phyloP scores from a whole-genome alignment of 2,113 vertebrate species.

The Paradoxurus hermaphroditus region DNA sequence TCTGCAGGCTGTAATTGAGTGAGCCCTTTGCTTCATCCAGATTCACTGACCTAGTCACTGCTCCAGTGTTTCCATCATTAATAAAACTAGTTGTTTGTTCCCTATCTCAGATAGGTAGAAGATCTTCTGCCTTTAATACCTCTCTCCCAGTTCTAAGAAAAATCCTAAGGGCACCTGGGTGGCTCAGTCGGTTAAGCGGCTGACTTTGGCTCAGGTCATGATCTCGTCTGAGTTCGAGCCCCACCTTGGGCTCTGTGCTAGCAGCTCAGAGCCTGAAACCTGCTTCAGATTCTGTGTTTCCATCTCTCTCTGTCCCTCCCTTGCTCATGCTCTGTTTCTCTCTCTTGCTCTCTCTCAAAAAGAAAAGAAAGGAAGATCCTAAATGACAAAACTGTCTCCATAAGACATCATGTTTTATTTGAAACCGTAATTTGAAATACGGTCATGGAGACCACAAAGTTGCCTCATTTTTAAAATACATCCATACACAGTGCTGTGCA shows the following conservation, averaged over 20 bases:
- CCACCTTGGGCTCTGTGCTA: too few species aligned
- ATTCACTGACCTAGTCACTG: constrained; percentile 59
- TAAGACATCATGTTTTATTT: constrained; percentile 30
- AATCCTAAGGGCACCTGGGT: too few species aligned
- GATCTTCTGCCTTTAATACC: constrained; percentile 22
- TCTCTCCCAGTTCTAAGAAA: constrained; percentile 26
- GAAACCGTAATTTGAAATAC: constrained; percentile 49
- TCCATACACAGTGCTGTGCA: neutral
- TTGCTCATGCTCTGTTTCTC: too few species aligned
- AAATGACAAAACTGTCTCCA: neutral
- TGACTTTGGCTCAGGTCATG: too few species aligned
- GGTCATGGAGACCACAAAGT: neutral
- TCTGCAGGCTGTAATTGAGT: constrained; percentile 44
- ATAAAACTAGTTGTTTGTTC: constrained; percentile 46
- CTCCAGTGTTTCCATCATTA: constrained; percentile 53
- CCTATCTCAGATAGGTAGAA: neutral
- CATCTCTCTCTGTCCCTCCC: too few species aligned
- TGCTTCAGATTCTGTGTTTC: too few species aligned
- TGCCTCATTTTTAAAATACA: constrained; percentile 12
- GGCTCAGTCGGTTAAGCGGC: too few species aligned
- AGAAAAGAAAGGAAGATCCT: constrained; percentile 36
- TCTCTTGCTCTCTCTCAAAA: too few species aligned
- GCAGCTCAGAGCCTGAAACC: too few species aligned
- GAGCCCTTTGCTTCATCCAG: constrained; percentile 56
- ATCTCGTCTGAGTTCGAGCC: too few species aligned